Conservation (phyloP, 2,797 vertebrate species). For the Paedocypris micromegethes region DNA sequence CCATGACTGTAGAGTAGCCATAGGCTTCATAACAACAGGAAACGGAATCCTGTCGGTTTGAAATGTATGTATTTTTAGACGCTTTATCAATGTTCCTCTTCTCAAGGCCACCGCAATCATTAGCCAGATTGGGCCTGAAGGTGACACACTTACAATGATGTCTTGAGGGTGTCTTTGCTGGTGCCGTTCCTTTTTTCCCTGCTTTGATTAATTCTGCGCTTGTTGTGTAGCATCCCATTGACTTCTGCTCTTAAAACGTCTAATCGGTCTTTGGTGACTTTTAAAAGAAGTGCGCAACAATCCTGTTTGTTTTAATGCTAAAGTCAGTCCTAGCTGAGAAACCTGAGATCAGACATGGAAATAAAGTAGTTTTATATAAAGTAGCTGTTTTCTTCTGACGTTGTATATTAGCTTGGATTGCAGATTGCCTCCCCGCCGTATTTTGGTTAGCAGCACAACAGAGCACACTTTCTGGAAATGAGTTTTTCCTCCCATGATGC, state of each 20-base stretch:
- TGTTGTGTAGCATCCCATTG: neutral
- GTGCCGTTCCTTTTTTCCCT: slow-evolving; percentile 19
- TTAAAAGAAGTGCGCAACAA: neutral
- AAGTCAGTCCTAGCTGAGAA: neutral
- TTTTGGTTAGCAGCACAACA: slow-evolving; percentile 52
- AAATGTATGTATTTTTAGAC: slow-evolving; percentile 56
- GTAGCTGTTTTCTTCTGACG: slow-evolving; percentile 8
- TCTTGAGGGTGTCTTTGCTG: slow-evolving; percentile 33
- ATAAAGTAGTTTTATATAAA: slow-evolving; percentile 12
- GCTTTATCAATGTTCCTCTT: slow-evolving; percentile 65
- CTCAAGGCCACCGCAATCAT: slow-evolving; percentile 47
- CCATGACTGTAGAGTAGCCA: slow-evolving; percentile 79
- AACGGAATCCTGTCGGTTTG: slow-evolving; percentile 52
- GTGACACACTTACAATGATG: slow-evolving; percentile 37
- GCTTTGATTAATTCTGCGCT: slow-evolving; percentile 26
- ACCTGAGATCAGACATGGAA: neutral
- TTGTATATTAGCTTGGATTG: slow-evolving; percentile 13
- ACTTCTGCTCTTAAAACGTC: slow-evolving; percentile 5
- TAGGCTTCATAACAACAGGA: slow-evolving; percentile 73
- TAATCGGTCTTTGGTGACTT: slow-evolving; percentile 22
- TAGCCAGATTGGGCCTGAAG: slow-evolving; percentile 38
- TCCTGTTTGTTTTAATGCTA: slow-evolving; percentile 6
- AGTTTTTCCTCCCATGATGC: slow-evolving; percentile 51
- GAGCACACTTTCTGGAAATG: slow-evolving; percentile 44
- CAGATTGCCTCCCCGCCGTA: slow-evolving; percentile 52